These are phyloP conservation scores for Drosophila acutilabella DNA, from an alignment of 2,888 invertebrate genomes.

Conservation along the genomic window DNA sequence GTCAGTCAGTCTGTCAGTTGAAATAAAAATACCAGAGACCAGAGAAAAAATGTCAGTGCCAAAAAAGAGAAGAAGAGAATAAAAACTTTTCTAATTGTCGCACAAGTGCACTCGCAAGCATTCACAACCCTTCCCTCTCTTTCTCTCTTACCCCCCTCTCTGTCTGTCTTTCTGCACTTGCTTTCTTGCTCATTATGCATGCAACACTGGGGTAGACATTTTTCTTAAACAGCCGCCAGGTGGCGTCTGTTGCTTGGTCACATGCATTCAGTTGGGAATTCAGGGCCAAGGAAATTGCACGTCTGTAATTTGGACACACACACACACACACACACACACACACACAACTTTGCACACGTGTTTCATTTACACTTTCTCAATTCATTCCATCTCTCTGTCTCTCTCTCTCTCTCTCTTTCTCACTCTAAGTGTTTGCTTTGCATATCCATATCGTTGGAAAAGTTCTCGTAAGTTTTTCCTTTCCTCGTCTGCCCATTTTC, in stretches of 20 bases:
- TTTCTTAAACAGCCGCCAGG: conserved; percentile 61
- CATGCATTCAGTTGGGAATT: conserved; percentile 20
- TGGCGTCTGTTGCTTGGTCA: conserved; percentile 33
- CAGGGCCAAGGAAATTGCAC: conserved; percentile 57
- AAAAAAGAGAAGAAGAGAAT: background rate
- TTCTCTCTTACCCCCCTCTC: background rate
- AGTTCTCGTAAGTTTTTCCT: conserved; percentile 41
- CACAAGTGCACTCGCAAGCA: conserved; percentile 60
- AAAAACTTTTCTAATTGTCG: conserved; percentile 70
- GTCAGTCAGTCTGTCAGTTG: conserved; percentile 29
- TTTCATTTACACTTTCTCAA: conserved; percentile 50
- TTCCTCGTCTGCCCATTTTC: conserved; percentile 26
- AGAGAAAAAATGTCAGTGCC: background rate
- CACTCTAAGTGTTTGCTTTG: conserved; percentile 15
- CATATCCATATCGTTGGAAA: conserved; percentile 46
- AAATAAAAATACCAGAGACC: background rate
- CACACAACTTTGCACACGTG: conserved; percentile 37
- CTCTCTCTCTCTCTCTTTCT: background rate
- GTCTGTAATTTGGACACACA: conserved; percentile 73
- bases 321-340: conserved; percentile 10
- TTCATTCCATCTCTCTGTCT: background rate
- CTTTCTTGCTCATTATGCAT: conserved; percentile 65
- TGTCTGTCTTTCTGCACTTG: background rate
- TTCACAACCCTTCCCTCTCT: background rate
- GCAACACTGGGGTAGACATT: conserved; percentile 70